These are phyloP conservation scores for Trichacis sp. DNA, from an alignment of 2,888 invertebrate species.

Conservation along the genomic window DNA sequence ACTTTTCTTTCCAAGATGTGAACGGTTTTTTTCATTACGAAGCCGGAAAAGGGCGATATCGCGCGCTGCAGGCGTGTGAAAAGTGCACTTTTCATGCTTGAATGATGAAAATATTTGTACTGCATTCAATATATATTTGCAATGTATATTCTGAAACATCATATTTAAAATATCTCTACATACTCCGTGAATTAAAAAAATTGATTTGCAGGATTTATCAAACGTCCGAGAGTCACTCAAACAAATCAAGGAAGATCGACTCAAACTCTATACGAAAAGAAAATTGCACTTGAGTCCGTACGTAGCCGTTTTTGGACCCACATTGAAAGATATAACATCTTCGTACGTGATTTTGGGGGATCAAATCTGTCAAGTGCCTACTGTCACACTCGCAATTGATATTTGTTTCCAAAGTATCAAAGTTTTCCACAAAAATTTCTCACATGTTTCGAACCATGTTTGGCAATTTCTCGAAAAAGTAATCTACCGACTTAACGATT, in stretches of 20 bases:
- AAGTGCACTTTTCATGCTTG: too few species aligned
- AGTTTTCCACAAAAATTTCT: slow-evolving; percentile 18
- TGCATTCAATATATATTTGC: too few species aligned
- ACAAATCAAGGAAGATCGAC: background rate
- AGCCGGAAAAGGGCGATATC: too few species aligned
- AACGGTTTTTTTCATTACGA: too few species aligned
- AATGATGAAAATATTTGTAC: too few species aligned
- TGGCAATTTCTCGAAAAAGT: slow-evolving; percentile 31
- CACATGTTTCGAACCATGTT: slow-evolving; percentile 19
- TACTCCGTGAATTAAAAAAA: too few species aligned
- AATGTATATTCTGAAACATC: too few species aligned
- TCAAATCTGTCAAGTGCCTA: slow-evolving; percentile 15
- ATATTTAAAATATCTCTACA: too few species aligned
- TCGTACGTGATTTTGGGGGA: slow-evolving; percentile 17
- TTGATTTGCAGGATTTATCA: background rate
- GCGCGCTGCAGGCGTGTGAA: too few species aligned
- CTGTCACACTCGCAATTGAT: slow-evolving; percentile 15
- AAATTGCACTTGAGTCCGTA: slow-evolving; percentile 15
- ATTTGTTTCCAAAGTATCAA: slow-evolving; percentile 27
- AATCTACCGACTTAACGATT: slow-evolving; percentile 4
- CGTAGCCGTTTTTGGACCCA: slow-evolving; percentile 14
- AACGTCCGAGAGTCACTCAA: background rate
- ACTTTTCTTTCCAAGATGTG: too few species aligned
- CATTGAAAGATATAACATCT: slow-evolving; percentile 13
- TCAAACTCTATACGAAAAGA: slow-evolving; percentile 6